Conservation (phyloP, 2,113 vertebrate genomes). For the Sardina pilchardus region DNA sequence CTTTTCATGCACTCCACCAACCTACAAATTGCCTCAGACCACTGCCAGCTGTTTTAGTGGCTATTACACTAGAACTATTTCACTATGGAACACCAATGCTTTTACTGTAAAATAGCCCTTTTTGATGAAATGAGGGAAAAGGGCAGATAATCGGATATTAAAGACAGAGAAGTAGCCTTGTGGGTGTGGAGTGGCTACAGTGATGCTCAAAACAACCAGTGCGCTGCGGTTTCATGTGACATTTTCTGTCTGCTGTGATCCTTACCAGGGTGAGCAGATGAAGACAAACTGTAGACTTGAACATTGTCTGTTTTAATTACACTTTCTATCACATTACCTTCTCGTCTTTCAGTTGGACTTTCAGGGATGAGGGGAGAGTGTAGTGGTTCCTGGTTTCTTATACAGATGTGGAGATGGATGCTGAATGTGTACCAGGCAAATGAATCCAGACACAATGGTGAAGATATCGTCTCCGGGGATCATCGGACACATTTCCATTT, state of each 20-base stretch:
- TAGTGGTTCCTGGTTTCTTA: background rate
- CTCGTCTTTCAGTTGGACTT: background rate
- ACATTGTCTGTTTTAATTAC: background rate
- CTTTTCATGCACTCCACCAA: background rate
- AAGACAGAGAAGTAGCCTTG: background rate
- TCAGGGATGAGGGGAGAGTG: background rate
- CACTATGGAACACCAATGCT: background rate
- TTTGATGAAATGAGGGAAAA: background rate
- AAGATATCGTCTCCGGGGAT: conserved; percentile 34
- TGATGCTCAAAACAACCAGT: too few relatives aligned
- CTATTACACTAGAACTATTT: background rate
- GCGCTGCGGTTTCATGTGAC: too few relatives aligned
- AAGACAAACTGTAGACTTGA: background rate
- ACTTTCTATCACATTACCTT: background rate
- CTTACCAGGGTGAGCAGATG: background rate
- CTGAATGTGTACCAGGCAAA: conserved; percentile 36
- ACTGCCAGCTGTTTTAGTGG: background rate
- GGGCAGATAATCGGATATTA: background rate
- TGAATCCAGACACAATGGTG: conserved; percentile 36
- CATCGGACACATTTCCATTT: conserved; percentile 49
- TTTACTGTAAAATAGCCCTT: background rate
- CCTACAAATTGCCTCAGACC: background rate
- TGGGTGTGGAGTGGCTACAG: too few relatives aligned
- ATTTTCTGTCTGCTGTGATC: too few relatives aligned
- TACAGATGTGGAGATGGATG: conserved; percentile 38